Base-by-base conservation (phyloP, 35 echinoderm and acorn worm genomes). In the Eucidaris tribuloides region DNA sequence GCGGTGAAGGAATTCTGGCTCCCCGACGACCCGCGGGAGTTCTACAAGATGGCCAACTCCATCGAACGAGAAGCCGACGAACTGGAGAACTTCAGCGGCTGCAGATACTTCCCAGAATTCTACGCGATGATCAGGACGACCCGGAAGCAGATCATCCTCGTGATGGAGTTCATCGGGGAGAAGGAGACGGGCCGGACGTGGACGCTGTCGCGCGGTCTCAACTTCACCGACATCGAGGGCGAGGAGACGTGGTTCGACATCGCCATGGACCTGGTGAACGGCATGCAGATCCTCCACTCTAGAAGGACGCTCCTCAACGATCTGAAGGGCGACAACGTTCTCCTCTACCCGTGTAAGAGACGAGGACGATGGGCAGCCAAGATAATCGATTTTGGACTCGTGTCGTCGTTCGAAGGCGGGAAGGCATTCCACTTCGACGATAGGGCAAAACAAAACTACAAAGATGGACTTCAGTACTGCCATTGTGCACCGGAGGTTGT, bases 131-230 rank as follows among this genome's bases (percentile, higher is more conserved):
- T 66, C 63, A 0, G 63, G 17, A 17, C 17, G 25, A 24, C 27
- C 63, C 63, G 27, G 19, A 29, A 37, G 29, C 25, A 37, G 19
- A 19, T 66, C 5, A 66, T 66, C 15, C 25, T 66, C 63, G 63
- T 34, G 25, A 66, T 66, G 63, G 63, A 66, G 63, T 66, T 66
- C 63, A 29, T 66, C 25, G 63, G 63, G 25, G 63, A 66, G 25
- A 14, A 66, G 63, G 30, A 29, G 27, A 66, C 63, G 3, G 63
- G 63, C 3, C 29, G 18, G 63, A 66, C 63, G 30, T 37, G 63
- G 5, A 24, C 63, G 63, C 3, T 66, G 63, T 30, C 63, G 3
- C 25, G n/a, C 25, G 63, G 25, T 29, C 63, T 66, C 34, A 29
- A 19, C 5, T 37, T 1, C 24, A 6, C 1, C 63, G 19, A 24